Evolutionary conservation across 2,888 invertebrate species (phyloP), one percentile per base, ranked within the genome.

Genomic region (Nesidiocoris tenuis): DNA sequence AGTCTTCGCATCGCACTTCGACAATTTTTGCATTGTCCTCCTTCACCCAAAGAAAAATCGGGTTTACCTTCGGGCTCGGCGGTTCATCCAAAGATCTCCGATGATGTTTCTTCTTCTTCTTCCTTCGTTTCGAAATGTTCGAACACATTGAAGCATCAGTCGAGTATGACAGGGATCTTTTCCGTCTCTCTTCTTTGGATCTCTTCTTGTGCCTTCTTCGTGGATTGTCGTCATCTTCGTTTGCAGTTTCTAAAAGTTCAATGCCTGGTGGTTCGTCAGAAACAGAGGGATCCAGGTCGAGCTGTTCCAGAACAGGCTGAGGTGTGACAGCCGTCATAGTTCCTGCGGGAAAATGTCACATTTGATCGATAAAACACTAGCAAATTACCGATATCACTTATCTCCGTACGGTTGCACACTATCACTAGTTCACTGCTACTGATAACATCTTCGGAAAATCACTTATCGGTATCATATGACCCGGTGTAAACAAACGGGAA

Each of bases 1-100:
- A 93, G 84, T 94, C 93, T 84, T 94, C 94, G 85, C 93, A 93
- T 84, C 90, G 89, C 81, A 94, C 93, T 84, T 92, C 91, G 82
- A 92, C 90, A 84, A 94, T 92, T 83, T 88, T 88, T 79, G 91
- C 91, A 84, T 92, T 91, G 81, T 88, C 88, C 84, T 92, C 91
- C 82, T 91, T 90, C 79, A 91, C 91, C 93, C 93, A 94, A 80
- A 94, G 87, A 84, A 94, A 94, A 80, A 94, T 91, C 80, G 93
- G 93, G 82, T 92, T 91, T 80, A 92, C 89, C 77, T 90, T 88
- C 81, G 91, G 87, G 81, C 85, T 85, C 72, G 87, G 84, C 81
- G 83, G 82, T 77, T 84, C 84, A 61, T 78, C 77, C 12, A 66
- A 24, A 25, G 74, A 75, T 64, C 77, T 77, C 54, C 72, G 16